These are phyloP conservation scores for Synergus umbraculus DNA, from an alignment of 2,888 invertebrate species.

Conservation along the genomic window DNA sequence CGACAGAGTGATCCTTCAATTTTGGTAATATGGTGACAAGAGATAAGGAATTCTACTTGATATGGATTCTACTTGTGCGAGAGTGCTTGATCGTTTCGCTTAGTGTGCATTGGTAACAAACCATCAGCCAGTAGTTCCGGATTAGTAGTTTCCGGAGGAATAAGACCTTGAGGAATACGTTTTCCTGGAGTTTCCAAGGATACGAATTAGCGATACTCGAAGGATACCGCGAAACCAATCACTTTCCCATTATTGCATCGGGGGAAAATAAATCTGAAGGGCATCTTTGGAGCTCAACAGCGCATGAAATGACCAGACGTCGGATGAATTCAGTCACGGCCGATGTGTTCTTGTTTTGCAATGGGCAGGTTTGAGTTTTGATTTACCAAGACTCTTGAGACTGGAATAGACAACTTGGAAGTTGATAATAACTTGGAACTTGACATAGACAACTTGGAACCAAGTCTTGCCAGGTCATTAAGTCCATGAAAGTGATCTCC, in stretches of 20 bases:
- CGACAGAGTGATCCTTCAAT: background rate
- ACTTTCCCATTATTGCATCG: constrained; percentile 24
- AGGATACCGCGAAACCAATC: constrained; percentile 36
- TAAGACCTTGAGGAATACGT: background rate
- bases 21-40: constrained; percentile 12
- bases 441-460: background rate
- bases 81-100: background rate
- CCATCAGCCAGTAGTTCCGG: background rate
- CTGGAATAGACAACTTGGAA: background rate
- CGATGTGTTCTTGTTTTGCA: background rate
- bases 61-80: background rate
- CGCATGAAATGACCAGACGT: constrained; percentile 35
- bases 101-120: background rate
- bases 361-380: background rate
- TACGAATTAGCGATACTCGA: constrained; percentile 22
- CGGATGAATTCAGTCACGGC: constrained; percentile 21
- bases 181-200: constrained; percentile 16
- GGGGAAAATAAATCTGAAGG: constrained; percentile 2
- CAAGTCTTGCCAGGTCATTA: background rate
- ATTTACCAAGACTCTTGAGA: background rate
- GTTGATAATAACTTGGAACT: too few relatives aligned
- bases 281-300: constrained; percentile 22
- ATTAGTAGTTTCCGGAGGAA: background rate
- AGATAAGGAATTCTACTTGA: background rate
- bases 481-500: background rate